phyloP scores from a whole-genome alignment of 2,113 vertebrate species.

The Mugil cephalus region DNA sequence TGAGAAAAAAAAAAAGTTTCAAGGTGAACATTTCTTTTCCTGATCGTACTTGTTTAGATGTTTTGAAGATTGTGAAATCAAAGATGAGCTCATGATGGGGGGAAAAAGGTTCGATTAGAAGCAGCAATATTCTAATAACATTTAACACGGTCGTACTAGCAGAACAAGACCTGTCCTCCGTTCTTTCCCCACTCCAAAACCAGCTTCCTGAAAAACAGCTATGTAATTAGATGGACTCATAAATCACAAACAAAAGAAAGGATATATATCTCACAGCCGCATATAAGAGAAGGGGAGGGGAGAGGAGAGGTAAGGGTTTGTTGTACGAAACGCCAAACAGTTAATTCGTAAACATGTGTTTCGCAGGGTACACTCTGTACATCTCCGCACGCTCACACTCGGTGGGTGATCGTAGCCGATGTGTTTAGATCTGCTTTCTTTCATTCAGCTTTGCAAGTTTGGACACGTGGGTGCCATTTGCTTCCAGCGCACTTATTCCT shows the following conservation, averaged over 20 bases:
- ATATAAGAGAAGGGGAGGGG: not conserved
- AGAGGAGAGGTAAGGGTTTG: not conserved
- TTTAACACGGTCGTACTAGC: not conserved
- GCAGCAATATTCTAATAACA: no score
- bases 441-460: conserved; percentile 28
- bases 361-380: not conserved
- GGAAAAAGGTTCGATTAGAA: not conserved
- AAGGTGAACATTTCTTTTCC: conserved; percentile 32
- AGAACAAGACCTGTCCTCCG: conserved; percentile 20
- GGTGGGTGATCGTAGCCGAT: conserved; percentile 2
- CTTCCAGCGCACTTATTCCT: conserved; percentile 10
- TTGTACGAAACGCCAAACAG: not conserved
- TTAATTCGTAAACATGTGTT: conserved; percentile 14
- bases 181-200: not conserved
- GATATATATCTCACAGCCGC: conserved; percentile 30
- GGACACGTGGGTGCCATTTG: conserved; percentile 17
- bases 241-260: conserved; percentile 50
- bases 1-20: no score
- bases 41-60: conserved; percentile 58
- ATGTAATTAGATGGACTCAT: conserved; percentile 54
- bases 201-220: conserved; percentile 32
- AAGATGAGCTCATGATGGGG: not conserved
- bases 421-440: conserved; percentile 2
- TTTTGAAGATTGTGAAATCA: conserved; percentile 49
- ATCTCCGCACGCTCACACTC: not conserved